Percentiles rank a stretch among this genome's conserved stretches.
Evolutionary conservation across 2,113 vertebrate species (phyloP).

Genomic region (Dasypus novemcinctus): DNA sequence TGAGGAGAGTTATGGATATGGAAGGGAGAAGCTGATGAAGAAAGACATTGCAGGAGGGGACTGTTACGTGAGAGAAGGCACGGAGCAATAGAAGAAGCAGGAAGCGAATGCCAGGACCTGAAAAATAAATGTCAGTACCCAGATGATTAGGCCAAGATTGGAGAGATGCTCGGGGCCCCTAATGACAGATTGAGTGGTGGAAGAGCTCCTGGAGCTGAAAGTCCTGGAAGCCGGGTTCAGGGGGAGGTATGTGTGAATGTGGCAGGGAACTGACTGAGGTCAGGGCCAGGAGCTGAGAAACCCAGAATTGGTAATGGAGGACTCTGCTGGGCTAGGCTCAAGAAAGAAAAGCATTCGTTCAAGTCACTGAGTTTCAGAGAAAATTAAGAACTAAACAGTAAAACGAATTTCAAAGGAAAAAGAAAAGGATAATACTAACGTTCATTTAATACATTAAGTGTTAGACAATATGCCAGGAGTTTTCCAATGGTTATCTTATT

Average conservation of each 20-base stretch:
- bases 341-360: background rate
- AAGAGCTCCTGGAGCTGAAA: background rate
- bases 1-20: background rate
- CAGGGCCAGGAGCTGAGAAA: background rate
- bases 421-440: background rate
- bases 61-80: background rate
- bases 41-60: background rate
- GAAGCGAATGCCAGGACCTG: background rate
- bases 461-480: background rate
- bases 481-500: background rate
- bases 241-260: background rate
- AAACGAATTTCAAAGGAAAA: background rate
- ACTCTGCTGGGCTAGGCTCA: background rate
- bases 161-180: background rate
- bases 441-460: background rate
- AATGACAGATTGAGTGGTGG: background rate
- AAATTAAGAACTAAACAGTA: background rate
- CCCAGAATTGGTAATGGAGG: background rate
- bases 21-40: background rate
- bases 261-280: background rate
- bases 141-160: background rate
- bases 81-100: background rate
- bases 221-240: background rate
- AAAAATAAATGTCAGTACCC: background rate
- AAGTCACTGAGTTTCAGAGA: background rate